A percentile compares a stretch with the other conserved stretches of the same genome.
Conservation (phyloP, 2,888 invertebrate genomes). For the Oithona nana region DNA sequence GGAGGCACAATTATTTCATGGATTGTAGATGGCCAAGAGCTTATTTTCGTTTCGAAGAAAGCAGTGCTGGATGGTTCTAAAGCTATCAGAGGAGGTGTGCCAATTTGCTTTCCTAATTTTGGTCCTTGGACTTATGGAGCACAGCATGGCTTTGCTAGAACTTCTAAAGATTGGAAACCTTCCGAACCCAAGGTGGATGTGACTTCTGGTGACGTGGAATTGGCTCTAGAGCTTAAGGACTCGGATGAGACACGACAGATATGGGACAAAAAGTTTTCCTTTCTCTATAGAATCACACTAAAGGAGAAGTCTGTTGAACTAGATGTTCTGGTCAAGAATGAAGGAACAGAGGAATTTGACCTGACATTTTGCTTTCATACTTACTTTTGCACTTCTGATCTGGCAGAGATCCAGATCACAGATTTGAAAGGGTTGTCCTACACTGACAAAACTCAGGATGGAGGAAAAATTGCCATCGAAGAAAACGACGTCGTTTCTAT, state of each 20-base stretch:
- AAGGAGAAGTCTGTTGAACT: slow-evolving; percentile 22
- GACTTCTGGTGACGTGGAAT: slow-evolving; percentile 22
- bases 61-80: slow-evolving; percentile 29
- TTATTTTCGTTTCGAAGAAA: slow-evolving; percentile 27
- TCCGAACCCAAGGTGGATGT: slow-evolving; percentile 22
- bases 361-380: slow-evolving; percentile 31
- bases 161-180: slow-evolving; percentile 26
- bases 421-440: not conserved
- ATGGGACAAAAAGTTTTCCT: slow-evolving; percentile 24
- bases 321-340: slow-evolving; percentile 25
- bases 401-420: slow-evolving; percentile 23
- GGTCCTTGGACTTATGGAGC: slow-evolving; percentile 30
- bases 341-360: slow-evolving; percentile 22
- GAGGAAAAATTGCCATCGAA: not conserved
- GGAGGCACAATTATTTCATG: slow-evolving; percentile 29
- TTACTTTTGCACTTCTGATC: slow-evolving; percentile 27
- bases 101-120: slow-evolving; percentile 26
- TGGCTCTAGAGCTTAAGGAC: slow-evolving; percentile 23
- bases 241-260: slow-evolving; percentile 26
- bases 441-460: not conserved
- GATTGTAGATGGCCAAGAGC: slow-evolving; percentile 26
- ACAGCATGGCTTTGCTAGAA: slow-evolving; percentile 31
- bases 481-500: not conserved
- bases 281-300: not conserved
- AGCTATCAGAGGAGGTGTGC: slow-evolving; percentile 29